Conservation (phyloP, 2,888 invertebrate genomes). For the Dynastes tityus region DNA sequence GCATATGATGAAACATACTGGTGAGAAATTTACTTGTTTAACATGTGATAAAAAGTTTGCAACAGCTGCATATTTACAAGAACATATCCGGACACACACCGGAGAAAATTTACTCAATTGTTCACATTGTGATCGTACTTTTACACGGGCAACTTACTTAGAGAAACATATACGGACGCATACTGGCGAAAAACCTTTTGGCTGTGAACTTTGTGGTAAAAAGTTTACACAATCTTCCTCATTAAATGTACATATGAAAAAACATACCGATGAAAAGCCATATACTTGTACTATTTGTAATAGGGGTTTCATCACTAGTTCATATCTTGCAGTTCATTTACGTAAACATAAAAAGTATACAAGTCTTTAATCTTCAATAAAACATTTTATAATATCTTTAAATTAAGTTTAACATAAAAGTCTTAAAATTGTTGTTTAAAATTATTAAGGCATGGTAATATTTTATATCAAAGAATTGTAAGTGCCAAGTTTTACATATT, state of each 20-base stretch:
- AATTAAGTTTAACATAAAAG: neutral
- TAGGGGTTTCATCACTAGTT: slow-evolving; percentile 66
- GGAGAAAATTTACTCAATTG: slow-evolving; percentile 70
- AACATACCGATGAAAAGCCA: slow-evolving; percentile 67
- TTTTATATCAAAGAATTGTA: neutral
- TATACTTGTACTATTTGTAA: slow-evolving; percentile 66
- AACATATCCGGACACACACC: slow-evolving; percentile 64
- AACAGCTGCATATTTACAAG: slow-evolving; percentile 65
- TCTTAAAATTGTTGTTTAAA: too few relatives aligned
- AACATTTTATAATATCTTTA: neutral
- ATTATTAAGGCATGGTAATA: neutral
- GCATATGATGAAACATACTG: slow-evolving; percentile 67
- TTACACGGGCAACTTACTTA: slow-evolving; percentile 73
- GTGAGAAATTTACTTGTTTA: slow-evolving; percentile 65
- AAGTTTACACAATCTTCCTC: slow-evolving; percentile 68
- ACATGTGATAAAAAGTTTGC: slow-evolving; percentile 68
- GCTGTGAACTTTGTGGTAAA: slow-evolving; percentile 65
- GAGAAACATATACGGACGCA: slow-evolving; percentile 72
- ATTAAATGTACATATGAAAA: slow-evolving; percentile 65
- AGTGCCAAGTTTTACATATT: neutral
- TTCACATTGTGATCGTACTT: slow-evolving; percentile 69
- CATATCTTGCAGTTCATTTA: slow-evolving; percentile 65
- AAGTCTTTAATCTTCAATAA: slow-evolving; percentile 60
- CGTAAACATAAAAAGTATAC: slow-evolving; percentile 67
- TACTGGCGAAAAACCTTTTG: slow-evolving; percentile 70